Conservation (phyloP, 1,140 invertebrate species). For the Euglossa dilemma region DNA sequence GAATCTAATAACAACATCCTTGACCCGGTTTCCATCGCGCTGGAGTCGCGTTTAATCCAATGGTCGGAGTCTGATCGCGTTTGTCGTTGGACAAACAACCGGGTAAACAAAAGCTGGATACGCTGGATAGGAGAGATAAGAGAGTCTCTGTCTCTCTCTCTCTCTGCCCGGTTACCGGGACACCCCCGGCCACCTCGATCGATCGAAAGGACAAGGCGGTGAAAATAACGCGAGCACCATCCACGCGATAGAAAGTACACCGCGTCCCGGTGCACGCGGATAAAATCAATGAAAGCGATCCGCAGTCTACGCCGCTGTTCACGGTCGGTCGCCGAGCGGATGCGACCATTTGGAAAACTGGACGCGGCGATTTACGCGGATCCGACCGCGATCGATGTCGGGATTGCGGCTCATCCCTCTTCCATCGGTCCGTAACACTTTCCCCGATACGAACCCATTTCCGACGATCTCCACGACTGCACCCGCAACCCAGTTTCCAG, state of each 20-base stretch:
- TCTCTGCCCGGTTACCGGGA: background rate
- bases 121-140: background rate
- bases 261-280: background rate
- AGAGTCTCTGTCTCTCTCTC: too few species aligned
- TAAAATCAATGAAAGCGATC: constrained; percentile 59
- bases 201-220: background rate
- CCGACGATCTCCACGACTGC: constrained; percentile 31
- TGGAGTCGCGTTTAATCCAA: constrained; percentile 8
- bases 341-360: background rate
- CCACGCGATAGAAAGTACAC: constrained; percentile 27
- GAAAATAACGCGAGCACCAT: constrained; percentile 14
- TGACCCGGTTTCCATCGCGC: constrained; percentile 16
- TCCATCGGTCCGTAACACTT: background rate
- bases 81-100: background rate
- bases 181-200: constrained; percentile 11
- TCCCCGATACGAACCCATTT: background rate
- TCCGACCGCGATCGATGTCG: too few species aligned
- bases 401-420: too few species aligned
- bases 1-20: constrained; percentile 26
- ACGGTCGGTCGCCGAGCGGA: constrained; percentile 9
- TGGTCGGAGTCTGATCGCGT: background rate
- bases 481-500: constrained; percentile 58
- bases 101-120: background rate
- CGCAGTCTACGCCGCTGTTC: background rate
- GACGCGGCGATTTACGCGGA: background rate